Conservation (phyloP, 2,797 vertebrate genomes). For the Rhynchonycteris naso region DNA sequence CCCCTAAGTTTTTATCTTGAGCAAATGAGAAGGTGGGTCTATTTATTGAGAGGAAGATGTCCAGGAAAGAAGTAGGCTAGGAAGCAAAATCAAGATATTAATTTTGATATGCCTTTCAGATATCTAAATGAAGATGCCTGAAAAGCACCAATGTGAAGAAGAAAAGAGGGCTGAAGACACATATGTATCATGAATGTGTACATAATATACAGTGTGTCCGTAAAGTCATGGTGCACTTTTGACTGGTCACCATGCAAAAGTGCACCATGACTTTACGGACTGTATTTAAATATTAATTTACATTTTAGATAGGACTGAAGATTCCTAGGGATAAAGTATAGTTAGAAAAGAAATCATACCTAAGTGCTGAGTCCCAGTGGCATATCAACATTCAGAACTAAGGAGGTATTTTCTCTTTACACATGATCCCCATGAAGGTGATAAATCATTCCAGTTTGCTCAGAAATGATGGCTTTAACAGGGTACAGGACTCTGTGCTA, state of each 20-base stretch:
- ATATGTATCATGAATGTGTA: not conserved
- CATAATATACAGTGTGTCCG: no score
- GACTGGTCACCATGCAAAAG: no score
- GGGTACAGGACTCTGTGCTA: not conserved
- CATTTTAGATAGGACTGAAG: slow-evolving; percentile 9
- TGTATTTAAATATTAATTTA: not conserved
- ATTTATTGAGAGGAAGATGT: not conserved
- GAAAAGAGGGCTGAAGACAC: not conserved
- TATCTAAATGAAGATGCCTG: not conserved
- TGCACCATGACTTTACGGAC: no score
- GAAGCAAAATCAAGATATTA: slow-evolving; percentile 1
- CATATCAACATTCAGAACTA: not conserved
- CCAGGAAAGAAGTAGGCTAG: not conserved
- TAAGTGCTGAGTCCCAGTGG: not conserved
- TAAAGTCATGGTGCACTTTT: no score
- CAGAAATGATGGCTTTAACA: not conserved
- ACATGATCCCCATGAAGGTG: not conserved
- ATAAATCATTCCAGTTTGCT: not conserved
- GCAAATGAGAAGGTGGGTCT: not conserved
- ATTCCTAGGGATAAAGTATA: not conserved
- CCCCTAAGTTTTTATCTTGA: not conserved
- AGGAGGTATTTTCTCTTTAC: not conserved
- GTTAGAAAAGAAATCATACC: not conserved
- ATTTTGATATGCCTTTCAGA: not conserved
- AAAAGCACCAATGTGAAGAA: not conserved